A percentile compares a stretch with the other conserved stretches of the same genome.
phyloP scores from a whole-genome alignment of 2,113 vertebrate genomes.

The Centropus unirufus region DNA sequence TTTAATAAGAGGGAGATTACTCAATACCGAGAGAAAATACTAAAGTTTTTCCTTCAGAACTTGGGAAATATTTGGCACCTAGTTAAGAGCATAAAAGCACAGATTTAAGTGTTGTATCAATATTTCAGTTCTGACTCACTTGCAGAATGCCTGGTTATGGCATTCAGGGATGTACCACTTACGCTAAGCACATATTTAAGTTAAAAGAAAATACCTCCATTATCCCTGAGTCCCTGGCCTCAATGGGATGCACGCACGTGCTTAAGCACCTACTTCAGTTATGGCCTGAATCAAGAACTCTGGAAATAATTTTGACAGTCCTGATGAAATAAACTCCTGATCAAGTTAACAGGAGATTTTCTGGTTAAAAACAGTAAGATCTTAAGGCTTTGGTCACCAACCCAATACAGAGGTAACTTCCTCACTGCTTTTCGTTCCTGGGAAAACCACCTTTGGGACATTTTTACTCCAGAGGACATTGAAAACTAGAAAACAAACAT shows the following conservation, averaged over 20 bases:
- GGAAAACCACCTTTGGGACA: background rate
- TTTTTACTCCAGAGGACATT: background rate
- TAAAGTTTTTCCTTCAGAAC: background rate
- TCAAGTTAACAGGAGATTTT: background rate
- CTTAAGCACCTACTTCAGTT: background rate
- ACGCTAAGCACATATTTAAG: background rate
- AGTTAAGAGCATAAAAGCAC: background rate
- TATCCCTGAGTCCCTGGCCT: background rate
- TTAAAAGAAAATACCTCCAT: background rate
- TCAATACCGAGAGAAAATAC: background rate
- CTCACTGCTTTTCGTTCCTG: background rate
- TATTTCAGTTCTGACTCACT: background rate
- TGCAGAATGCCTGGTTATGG: background rate
- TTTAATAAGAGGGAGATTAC: background rate
- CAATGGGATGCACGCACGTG: background rate
- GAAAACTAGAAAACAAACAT: background rate
- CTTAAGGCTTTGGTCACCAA: background rate
- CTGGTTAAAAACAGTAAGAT: background rate
- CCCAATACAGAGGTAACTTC: background rate
- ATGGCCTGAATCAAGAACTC: background rate
- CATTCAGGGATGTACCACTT: background rate
- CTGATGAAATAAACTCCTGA: background rate
- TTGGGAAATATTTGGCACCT: background rate
- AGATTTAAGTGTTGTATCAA: background rate
- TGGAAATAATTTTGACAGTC: background rate